These are phyloP conservation scores for Lagocephalus sceleratus DNA, from an alignment of 2,797 vertebrate species.

Conservation along the genomic window DNA sequence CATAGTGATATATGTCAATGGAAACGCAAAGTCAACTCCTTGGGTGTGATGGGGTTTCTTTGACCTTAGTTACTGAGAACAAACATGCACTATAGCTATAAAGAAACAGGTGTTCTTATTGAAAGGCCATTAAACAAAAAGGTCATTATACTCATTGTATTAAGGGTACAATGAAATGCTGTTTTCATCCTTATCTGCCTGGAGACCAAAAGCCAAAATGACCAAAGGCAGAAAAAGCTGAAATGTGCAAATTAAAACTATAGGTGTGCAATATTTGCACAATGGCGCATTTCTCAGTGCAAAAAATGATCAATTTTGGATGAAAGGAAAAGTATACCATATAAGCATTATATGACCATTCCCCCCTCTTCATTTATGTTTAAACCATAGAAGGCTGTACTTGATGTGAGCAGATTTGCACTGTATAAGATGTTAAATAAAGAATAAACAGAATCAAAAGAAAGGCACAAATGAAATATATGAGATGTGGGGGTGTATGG, in stretches of 20 bases:
- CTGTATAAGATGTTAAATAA: slow-evolving; percentile 35
- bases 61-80: slow-evolving; percentile 23
- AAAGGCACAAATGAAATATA: slow-evolving; percentile 71
- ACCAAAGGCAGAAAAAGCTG: slow-evolving; percentile 12
- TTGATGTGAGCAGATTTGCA: neutral
- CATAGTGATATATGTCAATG: slow-evolving; percentile 2
- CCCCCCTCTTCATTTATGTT: too few species aligned
- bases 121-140: slow-evolving; percentile 38
- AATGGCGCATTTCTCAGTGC: slow-evolving; percentile 19
- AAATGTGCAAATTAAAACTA: slow-evolving; percentile 18
- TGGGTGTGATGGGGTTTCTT: slow-evolving; percentile 15
- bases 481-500: slow-evolving; percentile 78
- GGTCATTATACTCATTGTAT: slow-evolving; percentile 28
- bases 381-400: neutral
- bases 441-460: slow-evolving; percentile 33
- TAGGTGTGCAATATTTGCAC: slow-evolving; percentile 22
- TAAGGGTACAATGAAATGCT: slow-evolving; percentile 11
- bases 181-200: slow-evolving; percentile 23
- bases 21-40: slow-evolving; percentile 6
- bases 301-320: too few species aligned
- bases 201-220: slow-evolving; percentile 1
- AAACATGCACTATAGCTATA: slow-evolving; percentile 21
- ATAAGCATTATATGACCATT: too few species aligned
- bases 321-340: too few species aligned
- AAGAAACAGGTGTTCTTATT: slow-evolving; percentile 40